These are phyloP conservation scores for Lethenteron reissneri DNA, from an alignment of 2,113 vertebrate species.

Conservation along the genomic window DNA sequence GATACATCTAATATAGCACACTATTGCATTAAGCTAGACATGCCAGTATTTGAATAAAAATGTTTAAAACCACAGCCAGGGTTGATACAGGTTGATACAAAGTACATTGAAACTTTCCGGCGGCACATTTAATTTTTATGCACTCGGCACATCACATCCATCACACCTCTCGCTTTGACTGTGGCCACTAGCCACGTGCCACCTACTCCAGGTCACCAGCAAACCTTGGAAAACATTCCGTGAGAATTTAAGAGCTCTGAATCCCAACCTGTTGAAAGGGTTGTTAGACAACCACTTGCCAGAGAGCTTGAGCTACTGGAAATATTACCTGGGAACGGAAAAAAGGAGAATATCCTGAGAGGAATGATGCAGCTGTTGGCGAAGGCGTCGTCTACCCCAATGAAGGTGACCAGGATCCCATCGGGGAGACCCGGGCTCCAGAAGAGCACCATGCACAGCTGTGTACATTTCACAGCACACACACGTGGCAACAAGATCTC, in stretches of 20 bases:
- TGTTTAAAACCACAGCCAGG: too few relatives aligned
- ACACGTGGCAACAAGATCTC: too few relatives aligned
- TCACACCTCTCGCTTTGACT: neutral
- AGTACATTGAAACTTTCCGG: neutral
- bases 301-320: neutral
- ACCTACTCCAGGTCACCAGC: neutral
- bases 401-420: conserved; percentile 75
- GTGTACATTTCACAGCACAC: neutral
- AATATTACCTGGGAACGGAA: conserved; percentile 68
- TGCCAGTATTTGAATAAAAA: too few relatives aligned
- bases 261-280: neutral
- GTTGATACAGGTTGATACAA: neutral
- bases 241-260: neutral
- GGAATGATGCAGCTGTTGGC: conserved; percentile 70
- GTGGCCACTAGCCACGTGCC: neutral
- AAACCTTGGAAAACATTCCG: neutral
- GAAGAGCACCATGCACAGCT: conserved; percentile 92
- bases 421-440: conserved; percentile 77
- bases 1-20: neutral
- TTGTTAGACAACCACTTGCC: neutral
- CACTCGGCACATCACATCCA: neutral
- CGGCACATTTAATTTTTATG: neutral
- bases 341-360: conserved; percentile 84
- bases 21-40: too few relatives aligned
- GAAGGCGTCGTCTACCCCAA: conserved; percentile 64